Evolutionary conservation across 1,140 invertebrate genomes (phyloP).

Genomic region (Drosophila truncata): DNA sequence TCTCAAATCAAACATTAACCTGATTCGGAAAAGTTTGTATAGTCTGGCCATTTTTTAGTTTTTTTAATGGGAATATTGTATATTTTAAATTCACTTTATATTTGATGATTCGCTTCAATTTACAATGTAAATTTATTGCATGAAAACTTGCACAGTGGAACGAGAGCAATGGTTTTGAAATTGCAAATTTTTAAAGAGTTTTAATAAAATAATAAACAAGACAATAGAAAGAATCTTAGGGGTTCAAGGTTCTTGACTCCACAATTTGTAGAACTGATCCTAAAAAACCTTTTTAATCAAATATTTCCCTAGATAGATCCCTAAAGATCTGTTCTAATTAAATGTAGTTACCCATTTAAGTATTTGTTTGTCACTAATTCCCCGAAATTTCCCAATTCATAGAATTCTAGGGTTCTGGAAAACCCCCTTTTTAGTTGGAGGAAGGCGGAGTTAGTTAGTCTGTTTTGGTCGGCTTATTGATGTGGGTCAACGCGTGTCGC

Average conservation of each 20-base stretch:
- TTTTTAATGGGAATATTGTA: not conserved
- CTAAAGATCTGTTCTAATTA: not conserved
- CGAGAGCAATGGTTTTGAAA: not conserved
- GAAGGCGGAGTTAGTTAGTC: conserved; percentile 22
- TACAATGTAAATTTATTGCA: not conserved
- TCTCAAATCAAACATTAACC: not conserved
- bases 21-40: not conserved
- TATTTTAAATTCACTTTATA: not conserved
- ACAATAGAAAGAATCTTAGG: not conserved
- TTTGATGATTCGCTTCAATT: not conserved
- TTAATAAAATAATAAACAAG: too few species aligned
- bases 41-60: too few species aligned
- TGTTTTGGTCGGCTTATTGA: conserved; percentile 38
- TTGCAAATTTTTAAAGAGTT: not conserved
- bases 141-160: not conserved
- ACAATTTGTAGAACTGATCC: not conserved
- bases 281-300: too few species aligned
- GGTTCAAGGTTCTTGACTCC: not conserved
- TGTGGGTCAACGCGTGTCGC: conserved; percentile 56
- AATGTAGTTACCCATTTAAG: not conserved
- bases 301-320: too few species aligned
- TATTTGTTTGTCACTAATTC: conserved; percentile 1
- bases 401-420: not conserved
- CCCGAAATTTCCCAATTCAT: not conserved
- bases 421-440: not conserved